A percentile compares a stretch with the other conserved stretches of the same genome.
Conservation (phyloP, 2,888 invertebrate species). For the Phyto melanocephala region DNA sequence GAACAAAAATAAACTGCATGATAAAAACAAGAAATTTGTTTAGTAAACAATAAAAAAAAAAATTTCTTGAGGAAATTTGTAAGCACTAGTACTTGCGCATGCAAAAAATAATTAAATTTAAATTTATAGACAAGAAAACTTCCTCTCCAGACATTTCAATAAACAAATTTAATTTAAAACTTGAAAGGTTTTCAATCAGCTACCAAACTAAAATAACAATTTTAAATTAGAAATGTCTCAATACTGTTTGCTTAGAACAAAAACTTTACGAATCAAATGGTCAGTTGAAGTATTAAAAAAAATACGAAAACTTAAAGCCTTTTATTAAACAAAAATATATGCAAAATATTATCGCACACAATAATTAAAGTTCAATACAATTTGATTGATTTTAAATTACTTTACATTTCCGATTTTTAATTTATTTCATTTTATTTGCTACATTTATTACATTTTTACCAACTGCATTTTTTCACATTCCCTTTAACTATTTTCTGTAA, state of each 20-base stretch:
- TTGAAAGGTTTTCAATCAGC: background rate
- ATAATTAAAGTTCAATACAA: no score
- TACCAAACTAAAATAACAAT: background rate
- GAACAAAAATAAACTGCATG: background rate
- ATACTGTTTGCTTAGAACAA: background rate
- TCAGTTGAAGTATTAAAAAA: no score
- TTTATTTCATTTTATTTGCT: background rate
- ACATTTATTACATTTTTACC: background rate
- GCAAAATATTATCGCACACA: no score
- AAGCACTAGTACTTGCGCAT: background rate
- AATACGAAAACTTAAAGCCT: no score
- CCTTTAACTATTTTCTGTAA: background rate
- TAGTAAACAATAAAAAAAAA: background rate
- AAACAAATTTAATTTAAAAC: constrained; percentile 1
- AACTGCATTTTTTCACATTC: background rate
- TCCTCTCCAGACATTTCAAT: constrained; percentile 1
- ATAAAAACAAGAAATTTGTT: background rate
- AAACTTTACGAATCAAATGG: no score
- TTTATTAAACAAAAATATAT: no score
- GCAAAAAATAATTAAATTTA: constrained; percentile 30
- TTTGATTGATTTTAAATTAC: no score
- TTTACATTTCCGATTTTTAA: no score
- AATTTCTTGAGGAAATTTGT: constrained; percentile 29
- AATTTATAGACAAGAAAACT: background rate
- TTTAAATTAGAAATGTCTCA: background rate